Conservation (phyloP, 2,888 invertebrate genomes). For the Melieria picta region DNA sequence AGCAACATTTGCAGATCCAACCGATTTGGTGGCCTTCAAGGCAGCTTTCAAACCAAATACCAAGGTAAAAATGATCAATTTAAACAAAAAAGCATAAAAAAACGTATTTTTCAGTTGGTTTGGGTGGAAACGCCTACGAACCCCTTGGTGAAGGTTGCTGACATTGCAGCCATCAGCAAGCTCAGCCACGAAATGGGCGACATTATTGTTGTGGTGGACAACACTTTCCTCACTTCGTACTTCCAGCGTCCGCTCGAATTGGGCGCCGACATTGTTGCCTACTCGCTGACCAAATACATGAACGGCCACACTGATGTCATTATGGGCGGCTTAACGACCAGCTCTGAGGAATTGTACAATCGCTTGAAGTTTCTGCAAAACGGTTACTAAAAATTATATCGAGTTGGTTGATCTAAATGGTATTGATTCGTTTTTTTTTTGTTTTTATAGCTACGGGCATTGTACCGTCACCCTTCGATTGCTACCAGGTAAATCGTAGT, state of each 20-base stretch:
- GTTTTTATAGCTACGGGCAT: conserved; percentile 71
- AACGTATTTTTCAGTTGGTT: conserved; percentile 70
- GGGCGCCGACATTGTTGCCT: conserved; percentile 90
- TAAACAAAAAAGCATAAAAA: neutral
- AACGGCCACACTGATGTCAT: conserved; percentile 98
- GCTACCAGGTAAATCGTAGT: conserved; percentile 91
- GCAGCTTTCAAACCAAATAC: conserved; percentile 82
- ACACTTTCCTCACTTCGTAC: conserved; percentile 92
- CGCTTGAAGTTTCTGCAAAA: conserved; percentile 88
- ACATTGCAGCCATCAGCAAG: conserved; percentile 79
- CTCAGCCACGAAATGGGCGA: conserved; percentile 68
- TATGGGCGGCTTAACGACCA: conserved; percentile 90
- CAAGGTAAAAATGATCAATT: conserved; percentile 71
- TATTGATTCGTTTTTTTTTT: neutral
- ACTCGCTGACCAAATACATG: conserved; percentile 97
- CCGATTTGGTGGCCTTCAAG: conserved; percentile 73
- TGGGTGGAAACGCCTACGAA: conserved; percentile 99
- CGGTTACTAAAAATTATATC: conserved; percentile 68
- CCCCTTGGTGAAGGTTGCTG: conserved; percentile 89
- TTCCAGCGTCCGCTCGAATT: conserved; percentile 90
- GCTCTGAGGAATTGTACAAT: conserved; percentile 75
- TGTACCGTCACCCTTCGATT: conserved; percentile 96
- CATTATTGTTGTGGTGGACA: conserved; percentile 85
- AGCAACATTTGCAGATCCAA: conserved; percentile 81
- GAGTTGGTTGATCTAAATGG: neutral